Base-by-base conservation (phyloP, 1,140 invertebrate genomes). In the Lepidurus apus region DNA sequence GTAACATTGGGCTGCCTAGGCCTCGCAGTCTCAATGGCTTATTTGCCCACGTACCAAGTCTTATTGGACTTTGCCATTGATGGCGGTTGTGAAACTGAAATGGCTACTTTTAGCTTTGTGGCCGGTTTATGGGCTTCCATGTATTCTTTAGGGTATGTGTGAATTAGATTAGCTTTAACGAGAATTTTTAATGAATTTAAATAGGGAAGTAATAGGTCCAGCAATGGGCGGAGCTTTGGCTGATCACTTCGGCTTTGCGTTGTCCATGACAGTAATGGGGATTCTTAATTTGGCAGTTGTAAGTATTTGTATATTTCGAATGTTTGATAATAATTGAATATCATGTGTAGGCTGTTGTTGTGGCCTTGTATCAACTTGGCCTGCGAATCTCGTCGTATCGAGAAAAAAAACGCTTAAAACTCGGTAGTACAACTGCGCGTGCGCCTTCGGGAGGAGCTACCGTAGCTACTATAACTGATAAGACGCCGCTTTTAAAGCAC, bases 11-110 rank as follows among this genome's bases (percentile, higher is more conserved):
- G 88, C 24, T 86, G 90, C 10, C 82, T 93, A 4, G 92, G 91
- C 34, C 84, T 92, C 43, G 89, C 89, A 7, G 89, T 90, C 21
- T 91, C 91, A 13, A 85, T 93, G 81, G 89, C 90, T 1, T 84
- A 92, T 73, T 87, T 93, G 81, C 92, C 92, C 1, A 92, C 92
- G 1, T 93, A 92, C 84, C 91, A 93, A 87, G 88, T 89, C 80
- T 87, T 93, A n/a, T 84, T 93, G 10, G 88, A 90, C 78, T 89
- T 89, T 86, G 90, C 91, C 21, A 88, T 91, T 92, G 87, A 89
- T 82, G 88, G 87, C 47, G 91, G 90, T 5, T 90, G 90, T 80
- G 85, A 85, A 13, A 90, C 91, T 82, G 88, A 89, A 77, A 81
- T 92, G 26, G 86, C 87, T 7, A 92, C 91, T 7, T 91, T 92